Evolutionary conservation across 2,888 invertebrate species (phyloP).

Genomic region (Drymonia ruficornis): DNA sequence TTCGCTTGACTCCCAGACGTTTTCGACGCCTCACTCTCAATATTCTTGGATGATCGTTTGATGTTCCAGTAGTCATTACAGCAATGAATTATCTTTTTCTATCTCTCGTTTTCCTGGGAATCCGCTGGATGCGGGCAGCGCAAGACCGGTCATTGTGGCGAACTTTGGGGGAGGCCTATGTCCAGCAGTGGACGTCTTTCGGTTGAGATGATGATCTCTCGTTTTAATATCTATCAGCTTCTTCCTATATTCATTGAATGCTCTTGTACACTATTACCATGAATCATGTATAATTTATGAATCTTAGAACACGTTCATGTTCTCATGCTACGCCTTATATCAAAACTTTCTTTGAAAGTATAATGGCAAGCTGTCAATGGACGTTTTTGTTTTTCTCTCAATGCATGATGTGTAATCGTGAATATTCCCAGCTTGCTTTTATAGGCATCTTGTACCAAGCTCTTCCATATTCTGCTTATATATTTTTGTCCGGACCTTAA

Average conservation of each 20-base stretch:
- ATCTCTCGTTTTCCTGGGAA: too few relatives aligned
- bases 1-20: too few relatives aligned
- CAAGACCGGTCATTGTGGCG: too few relatives aligned
- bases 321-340: constrained; percentile 19
- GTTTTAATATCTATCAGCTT: neutral
- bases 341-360: constrained; percentile 22
- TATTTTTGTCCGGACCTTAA: neutral
- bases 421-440: constrained; percentile 5
- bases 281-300: constrained; percentile 32
- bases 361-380: constrained; percentile 24
- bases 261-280: constrained; percentile 13
- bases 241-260: neutral
- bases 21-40: too few relatives aligned
- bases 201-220: too few relatives aligned
- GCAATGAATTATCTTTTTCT: too few relatives aligned
- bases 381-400: constrained; percentile 16
- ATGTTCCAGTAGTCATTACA: too few relatives aligned
- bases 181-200: too few relatives aligned
- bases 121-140: too few relatives aligned
- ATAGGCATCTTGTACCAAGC: neutral
- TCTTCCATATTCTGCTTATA: neutral
- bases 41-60: too few relatives aligned
- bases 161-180: too few relatives aligned
- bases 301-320: constrained; percentile 20
- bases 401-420: constrained; percentile 7